Percentiles rank a stretch among this genome's conserved stretches.
Conservation (phyloP, 2,888 invertebrate genomes). For the Platycheirus rosarum region DNA sequence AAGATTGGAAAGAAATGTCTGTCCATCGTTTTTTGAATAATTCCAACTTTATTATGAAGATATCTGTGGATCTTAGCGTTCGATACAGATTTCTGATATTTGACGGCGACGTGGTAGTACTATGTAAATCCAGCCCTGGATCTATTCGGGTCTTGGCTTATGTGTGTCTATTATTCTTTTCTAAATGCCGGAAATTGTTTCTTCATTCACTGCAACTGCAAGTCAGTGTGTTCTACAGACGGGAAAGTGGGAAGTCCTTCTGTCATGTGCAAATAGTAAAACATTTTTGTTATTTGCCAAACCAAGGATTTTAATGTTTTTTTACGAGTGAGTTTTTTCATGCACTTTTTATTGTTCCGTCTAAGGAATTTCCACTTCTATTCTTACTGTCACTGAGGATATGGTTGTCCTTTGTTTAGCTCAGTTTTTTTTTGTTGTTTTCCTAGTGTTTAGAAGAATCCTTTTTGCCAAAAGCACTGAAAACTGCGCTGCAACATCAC, state of each 20-base stretch:
- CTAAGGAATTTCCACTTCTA: conserved; percentile 40
- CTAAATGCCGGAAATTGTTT: conserved; percentile 70
- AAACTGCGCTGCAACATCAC: conserved; percentile 58
- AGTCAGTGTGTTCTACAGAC: background rate
- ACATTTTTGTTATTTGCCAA: conserved; percentile 72
- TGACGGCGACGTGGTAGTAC: too few relatives aligned
- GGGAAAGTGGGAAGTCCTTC: conserved; percentile 1
- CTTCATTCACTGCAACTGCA: conserved; percentile 40
- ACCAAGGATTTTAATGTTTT: conserved; percentile 68
- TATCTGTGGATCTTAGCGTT: too few relatives aligned
- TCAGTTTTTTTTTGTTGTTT: conserved; percentile 10
- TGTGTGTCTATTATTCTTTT: conserved; percentile 51
- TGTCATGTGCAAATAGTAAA: conserved; percentile 72
- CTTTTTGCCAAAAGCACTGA: conserved; percentile 61
- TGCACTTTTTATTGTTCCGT: conserved; percentile 14
- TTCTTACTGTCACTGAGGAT: conserved; percentile 12
- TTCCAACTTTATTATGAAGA: too few relatives aligned
- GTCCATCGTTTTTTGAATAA: too few relatives aligned
- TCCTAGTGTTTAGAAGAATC: conserved; percentile 47
- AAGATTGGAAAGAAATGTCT: too few relatives aligned
- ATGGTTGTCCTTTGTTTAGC: conserved; percentile 47
- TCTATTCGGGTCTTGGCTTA: conserved; percentile 15
- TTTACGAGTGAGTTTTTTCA: conserved; percentile 5
- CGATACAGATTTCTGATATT: too few relatives aligned
- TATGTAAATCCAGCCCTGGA: conserved; percentile 32